Base-by-base conservation (phyloP, 2,888 invertebrate genomes). In the Eupithecia inturbata region DNA sequence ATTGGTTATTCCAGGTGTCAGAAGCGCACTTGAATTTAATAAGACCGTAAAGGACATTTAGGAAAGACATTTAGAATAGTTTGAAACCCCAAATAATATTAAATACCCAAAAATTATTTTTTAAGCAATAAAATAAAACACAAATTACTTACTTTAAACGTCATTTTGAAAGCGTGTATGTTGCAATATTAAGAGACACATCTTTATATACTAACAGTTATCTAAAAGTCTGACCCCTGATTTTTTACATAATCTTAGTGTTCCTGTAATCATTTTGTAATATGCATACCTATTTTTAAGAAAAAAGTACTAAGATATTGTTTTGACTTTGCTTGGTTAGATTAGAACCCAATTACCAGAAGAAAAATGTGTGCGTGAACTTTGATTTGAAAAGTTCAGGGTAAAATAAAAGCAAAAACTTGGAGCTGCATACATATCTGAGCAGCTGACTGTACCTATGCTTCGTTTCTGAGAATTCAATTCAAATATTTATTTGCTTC, bases 181-280 rank as follows among this genome's bases (percentile, higher is more conserved):
- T 36, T 5, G n/a, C 19, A 33, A 33, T 22, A 33, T 5, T 4
- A 3, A 1, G 36, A n/a, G 2, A 16, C 22, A n/a, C 5, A 9
- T 64, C 63, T 64, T 64, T 64, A 64, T 64, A 64, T 64, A 64
- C n/a, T 31, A 12, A 33, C n/a, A 36, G n/a, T 64, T 64, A 64
- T 64, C 63, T 64, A 1, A n/a, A 62, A 19, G 10, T 33, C 10
- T 64, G 63, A 64, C 63, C 63, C 4, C 31, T n/a, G n/a, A 12
- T 19, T 64, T 33, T 63, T 53, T 45, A 45, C 45, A 41, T 41
- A 49, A 49, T n/a, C 1, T n/a, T 49, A 9, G 45, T 49, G 45
- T 49, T 49, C n/a, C 45, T 19, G n/a, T 49, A 49, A 49, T 49
- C 19, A n/a, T 49, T n/a, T 49, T 49, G 45, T 9, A n/a, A n/a